A percentile compares a stretch with the other conserved stretches of the same genome.
These are phyloP conservation scores for Alfaro cultratus DNA, from an alignment of 2,797 vertebrate genomes.

Conservation along the genomic window DNA sequence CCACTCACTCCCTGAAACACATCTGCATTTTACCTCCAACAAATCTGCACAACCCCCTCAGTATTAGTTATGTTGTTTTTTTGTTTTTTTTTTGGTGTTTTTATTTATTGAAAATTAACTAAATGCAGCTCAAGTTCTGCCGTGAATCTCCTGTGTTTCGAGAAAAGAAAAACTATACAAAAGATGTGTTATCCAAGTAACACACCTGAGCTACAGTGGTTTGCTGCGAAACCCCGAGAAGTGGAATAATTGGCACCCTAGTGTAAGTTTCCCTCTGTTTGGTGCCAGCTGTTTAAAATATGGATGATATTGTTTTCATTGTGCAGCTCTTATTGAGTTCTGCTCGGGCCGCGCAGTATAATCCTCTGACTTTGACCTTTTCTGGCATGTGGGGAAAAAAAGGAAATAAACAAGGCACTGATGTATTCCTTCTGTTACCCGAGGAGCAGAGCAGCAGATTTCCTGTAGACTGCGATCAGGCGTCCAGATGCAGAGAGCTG, in stretches of 20 bases:
- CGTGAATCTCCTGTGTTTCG: constrained; percentile 34
- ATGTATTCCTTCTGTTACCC: constrained; percentile 72
- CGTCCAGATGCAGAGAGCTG: constrained; percentile 64
- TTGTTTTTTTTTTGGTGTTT: constrained; percentile 17
- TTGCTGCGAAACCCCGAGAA: constrained; percentile 74
- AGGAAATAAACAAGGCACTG: constrained; percentile 82
- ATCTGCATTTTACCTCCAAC: constrained; percentile 71
- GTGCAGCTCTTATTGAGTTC: constrained; percentile 81
- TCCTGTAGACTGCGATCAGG: constrained; percentile 69
- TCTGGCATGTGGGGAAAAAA: constrained; percentile 71
- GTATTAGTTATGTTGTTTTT: constrained; percentile 2
- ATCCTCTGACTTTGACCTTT: constrained; percentile 83
- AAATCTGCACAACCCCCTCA: constrained; percentile 50
- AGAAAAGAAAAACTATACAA: constrained; percentile 23
- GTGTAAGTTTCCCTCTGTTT: constrained; percentile 77
- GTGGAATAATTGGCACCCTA: constrained; percentile 84
- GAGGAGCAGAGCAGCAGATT: constrained; percentile 67
- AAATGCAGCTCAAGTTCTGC: constrained; percentile 35
- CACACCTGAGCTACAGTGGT: constrained; percentile 67
- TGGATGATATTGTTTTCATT: constrained; percentile 86
- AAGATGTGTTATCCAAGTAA: constrained; percentile 60
- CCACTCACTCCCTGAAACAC: constrained; percentile 62
- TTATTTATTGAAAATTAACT: constrained; percentile 44
- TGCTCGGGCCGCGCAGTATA: constrained; percentile 70
- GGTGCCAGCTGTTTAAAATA: constrained; percentile 85